Conservation (phyloP, 2,888 invertebrate species). For the Mythimna ferrago region DNA sequence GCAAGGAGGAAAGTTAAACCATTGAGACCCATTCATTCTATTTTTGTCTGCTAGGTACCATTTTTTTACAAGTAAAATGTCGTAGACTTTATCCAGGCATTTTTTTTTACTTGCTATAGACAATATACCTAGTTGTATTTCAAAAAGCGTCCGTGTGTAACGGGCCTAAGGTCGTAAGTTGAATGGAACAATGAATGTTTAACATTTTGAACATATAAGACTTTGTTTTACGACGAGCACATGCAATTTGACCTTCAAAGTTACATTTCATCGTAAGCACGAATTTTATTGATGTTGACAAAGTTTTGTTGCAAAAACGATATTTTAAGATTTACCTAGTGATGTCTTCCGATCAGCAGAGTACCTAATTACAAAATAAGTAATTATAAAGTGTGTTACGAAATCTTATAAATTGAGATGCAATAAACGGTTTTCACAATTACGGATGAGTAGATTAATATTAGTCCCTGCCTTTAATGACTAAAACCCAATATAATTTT, state of each 20-base stretch:
- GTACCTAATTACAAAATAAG: neutral
- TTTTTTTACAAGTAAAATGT: constrained; percentile 6
- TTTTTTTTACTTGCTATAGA: no score
- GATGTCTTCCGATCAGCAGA: neutral
- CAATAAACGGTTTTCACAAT: no score
- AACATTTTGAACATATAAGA: neutral
- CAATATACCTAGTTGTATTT: neutral
- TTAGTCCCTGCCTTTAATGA: neutral
- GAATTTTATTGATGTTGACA: neutral
- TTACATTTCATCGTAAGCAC: constrained; percentile 20
- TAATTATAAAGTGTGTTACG: no score
- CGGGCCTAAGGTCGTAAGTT: constrained; percentile 13
- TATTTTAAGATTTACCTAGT: neutral
- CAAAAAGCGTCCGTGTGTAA: constrained; percentile 17
- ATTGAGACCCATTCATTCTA: constrained; percentile 51
- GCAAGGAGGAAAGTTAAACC: constrained; percentile 3
- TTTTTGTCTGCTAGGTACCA: constrained; percentile 22
- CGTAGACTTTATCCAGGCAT: neutral
- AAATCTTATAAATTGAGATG: no score
- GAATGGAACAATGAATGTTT: constrained; percentile 15
- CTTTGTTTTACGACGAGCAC: constrained; percentile 10
- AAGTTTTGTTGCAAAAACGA: neutral
- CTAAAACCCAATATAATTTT: neutral
- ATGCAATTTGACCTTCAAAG: constrained; percentile 52
- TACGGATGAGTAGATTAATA: neutral